phyloP scores from a whole-genome alignment of 2,797 vertebrate species.

The Hapalemur alaotrensis region DNA sequence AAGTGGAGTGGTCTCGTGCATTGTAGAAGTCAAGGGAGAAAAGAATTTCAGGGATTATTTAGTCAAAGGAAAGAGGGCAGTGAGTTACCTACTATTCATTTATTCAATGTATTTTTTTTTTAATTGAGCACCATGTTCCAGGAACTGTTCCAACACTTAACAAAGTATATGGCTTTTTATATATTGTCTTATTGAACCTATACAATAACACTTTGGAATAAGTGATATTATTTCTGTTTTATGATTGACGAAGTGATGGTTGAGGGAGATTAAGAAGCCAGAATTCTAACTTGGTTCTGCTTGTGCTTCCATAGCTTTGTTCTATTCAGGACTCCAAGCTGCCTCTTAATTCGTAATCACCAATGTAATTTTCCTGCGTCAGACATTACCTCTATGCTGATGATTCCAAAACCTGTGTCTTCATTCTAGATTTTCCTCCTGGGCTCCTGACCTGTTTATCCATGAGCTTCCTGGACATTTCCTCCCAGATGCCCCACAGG shows the following conservation, averaged over 20 bases:
- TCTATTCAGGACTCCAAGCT: neutral
- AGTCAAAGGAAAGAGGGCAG: neutral
- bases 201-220: neutral
- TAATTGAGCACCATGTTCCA: neutral
- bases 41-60: neutral
- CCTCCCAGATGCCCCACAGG: neutral
- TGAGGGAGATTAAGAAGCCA: neutral
- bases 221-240: neutral
- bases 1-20: neutral
- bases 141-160: neutral
- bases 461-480: neutral
- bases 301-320: neutral
- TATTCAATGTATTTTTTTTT: neutral
- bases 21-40: neutral
- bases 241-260: neutral
- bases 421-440: neutral
- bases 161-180: neutral
- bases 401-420: neutral
- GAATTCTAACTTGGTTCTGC: neutral
- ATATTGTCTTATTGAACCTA: neutral
- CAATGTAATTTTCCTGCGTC: neutral
- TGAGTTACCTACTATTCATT: neutral
- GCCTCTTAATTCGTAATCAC: neutral
- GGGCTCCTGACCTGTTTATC: neutral
- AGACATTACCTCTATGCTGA: too few species aligned